Evolutionary conservation across 2,797 vertebrate species (phyloP).

Genomic region (Rhinogobio ventralis): DNA sequence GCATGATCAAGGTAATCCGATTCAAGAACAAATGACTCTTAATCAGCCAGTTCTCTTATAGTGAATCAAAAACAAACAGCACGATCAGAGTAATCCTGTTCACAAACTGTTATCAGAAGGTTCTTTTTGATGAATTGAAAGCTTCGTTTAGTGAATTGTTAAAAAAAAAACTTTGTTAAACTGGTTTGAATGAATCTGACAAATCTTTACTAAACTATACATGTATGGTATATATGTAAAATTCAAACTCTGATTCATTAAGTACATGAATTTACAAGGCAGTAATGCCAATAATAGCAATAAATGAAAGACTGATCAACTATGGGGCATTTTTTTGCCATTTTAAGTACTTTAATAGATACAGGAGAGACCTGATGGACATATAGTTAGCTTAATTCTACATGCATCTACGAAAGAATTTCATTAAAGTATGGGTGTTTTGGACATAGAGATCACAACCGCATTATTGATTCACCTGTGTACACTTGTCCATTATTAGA

Average conservation of each 20-base stretch:
- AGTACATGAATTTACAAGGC: background rate
- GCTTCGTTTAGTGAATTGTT: background rate
- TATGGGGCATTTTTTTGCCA: background rate
- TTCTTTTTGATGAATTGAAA: background rate
- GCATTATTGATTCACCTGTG: slow-evolving; percentile 12
- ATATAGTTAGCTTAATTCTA: background rate
- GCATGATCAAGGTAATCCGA: background rate
- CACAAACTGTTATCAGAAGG: background rate
- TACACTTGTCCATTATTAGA: slow-evolving; percentile 13
- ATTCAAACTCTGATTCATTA: background rate
- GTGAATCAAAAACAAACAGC: background rate
- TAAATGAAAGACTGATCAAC: background rate
- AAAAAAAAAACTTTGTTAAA: background rate
- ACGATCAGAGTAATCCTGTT: background rate
- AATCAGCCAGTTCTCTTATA: background rate
- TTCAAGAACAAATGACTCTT: background rate
- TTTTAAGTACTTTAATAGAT: background rate
- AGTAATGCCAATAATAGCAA: slow-evolving; percentile 5
- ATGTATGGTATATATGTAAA: too few species aligned
- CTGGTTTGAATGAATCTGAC: background rate
- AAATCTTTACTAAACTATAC: background rate
- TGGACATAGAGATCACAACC: slow-evolving; percentile 20
- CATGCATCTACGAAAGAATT: background rate
- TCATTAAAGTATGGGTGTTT: slow-evolving; percentile 1
- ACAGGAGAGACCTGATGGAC: background rate